These are phyloP conservation scores for Trachemys scripta DNA, from an alignment of 2,113 vertebrate species.

Conservation along the genomic window DNA sequence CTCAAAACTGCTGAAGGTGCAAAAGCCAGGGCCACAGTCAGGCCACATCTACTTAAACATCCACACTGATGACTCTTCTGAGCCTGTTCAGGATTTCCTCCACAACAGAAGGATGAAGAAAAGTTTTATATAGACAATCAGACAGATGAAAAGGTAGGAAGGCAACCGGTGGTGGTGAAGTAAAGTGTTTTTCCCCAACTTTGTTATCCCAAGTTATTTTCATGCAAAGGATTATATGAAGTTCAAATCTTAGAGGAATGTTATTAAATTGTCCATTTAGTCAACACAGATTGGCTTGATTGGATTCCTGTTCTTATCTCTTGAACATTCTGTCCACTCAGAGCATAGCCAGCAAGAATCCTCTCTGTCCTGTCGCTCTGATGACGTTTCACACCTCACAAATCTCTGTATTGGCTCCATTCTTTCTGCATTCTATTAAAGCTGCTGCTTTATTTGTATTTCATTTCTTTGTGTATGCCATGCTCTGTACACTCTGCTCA, in stretches of 20 bases:
- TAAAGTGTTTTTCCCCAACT: fast-evolving
- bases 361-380: fast-evolving
- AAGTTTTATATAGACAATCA: background rate
- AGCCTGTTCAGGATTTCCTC: background rate
- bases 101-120: background rate
- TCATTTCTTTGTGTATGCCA: background rate
- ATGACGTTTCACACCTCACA: fast-evolving
- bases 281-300: background rate
- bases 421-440: fast-evolving
- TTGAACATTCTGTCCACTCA: background rate
- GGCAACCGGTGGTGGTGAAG: fast-evolving
- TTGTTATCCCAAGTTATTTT: fast-evolving
- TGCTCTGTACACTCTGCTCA: too few relatives aligned
- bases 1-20: background rate
- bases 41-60: background rate
- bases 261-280: background rate
- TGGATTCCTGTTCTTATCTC: background rate
- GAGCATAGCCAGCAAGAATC: fast-evolving
- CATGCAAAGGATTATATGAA: fast-evolving
- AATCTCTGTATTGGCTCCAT: fast-evolving
- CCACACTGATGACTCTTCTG: fast-evolving
- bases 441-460: background rate
- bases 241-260: background rate
- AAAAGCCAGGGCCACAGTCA: background rate
- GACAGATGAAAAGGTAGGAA: background rate